These are phyloP conservation scores for Saxicola maurus DNA, from an alignment of 2,797 vertebrate genomes.

Conservation along the genomic window DNA sequence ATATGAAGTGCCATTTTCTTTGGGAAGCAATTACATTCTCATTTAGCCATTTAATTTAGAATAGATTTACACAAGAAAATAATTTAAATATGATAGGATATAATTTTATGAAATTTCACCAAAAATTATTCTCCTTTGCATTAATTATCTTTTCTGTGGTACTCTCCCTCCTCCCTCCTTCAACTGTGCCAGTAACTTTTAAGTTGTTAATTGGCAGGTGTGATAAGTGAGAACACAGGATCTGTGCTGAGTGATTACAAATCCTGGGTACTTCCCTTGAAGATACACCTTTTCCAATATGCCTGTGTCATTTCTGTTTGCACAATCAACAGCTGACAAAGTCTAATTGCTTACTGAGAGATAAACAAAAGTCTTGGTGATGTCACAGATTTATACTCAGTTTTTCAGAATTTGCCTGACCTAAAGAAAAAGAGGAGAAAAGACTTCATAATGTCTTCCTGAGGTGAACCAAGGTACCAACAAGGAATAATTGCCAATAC, in stretches of 20 bases:
- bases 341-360: background rate
- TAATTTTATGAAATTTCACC: background rate
- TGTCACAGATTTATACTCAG: background rate
- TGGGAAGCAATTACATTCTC: background rate
- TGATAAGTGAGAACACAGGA: background rate
- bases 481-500: background rate
- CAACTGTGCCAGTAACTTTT: background rate
- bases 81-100: background rate
- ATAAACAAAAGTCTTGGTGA: background rate
- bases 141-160: background rate
- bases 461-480: background rate
- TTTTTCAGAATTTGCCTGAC: background rate
- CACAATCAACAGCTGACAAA: background rate
- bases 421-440: background rate
- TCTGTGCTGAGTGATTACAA: background rate
- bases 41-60: background rate
- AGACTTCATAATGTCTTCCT: background rate
- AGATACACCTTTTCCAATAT: background rate
- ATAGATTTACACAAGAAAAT: background rate
- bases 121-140: background rate
- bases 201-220: background rate
- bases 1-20: background rate
- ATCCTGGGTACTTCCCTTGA: background rate
- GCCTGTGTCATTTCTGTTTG: background rate
- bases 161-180: background rate